Base-by-base conservation (phyloP, 2,797 vertebrate genomes). In the Amphiprion clarkii region DNA sequence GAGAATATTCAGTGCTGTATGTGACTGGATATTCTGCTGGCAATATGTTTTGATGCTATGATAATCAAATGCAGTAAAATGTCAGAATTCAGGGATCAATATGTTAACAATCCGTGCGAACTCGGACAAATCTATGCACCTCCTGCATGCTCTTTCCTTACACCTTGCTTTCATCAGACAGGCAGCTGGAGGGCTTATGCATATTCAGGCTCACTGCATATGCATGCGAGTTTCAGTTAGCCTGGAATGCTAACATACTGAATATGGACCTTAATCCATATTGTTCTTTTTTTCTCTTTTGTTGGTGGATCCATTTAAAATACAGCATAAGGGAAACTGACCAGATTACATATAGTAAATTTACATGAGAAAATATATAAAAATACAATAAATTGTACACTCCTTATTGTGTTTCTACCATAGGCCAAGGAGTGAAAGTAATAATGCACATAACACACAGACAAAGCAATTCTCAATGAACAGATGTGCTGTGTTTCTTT, bases 91-190 rank as follows among this genome's bases (percentile, higher is more conserved):
- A 23, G 6, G 23, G 39, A 68, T 60, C 25, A 19, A 54, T 25
- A 21, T 21, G 21, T 44, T 11, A 17, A 21, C n/a, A 27, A 8
- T 55, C 36, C 36, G 17, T 14, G 11, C 36, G 48, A 16, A 48
- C 33, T 39, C 33, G 6, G 51, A 68, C 31, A 40, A 9, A 40
- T 46, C 13, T 6, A 12, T 44, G 36, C 27, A 51, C 65, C 44
- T 71, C 6, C 19, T 58, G 51, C 44, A 56, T 6, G 23, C 9
- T 55, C 14, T 17, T 21, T 29, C 27, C 57, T 70, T 59, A n/a
- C 48, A 75, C 48, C 58, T 52, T 56, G 33, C 44, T 25, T 76
- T 83, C 6, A 60, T 66, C 29, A 74, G 58, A 54, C 51, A n/a
- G 16, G 31, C 29, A 65, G 19, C 68, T 65, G 68, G 14, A 64